Evolutionary conservation across 1,140 invertebrate species (phyloP).

Genomic region (Lepidotrigona ventralis): DNA sequence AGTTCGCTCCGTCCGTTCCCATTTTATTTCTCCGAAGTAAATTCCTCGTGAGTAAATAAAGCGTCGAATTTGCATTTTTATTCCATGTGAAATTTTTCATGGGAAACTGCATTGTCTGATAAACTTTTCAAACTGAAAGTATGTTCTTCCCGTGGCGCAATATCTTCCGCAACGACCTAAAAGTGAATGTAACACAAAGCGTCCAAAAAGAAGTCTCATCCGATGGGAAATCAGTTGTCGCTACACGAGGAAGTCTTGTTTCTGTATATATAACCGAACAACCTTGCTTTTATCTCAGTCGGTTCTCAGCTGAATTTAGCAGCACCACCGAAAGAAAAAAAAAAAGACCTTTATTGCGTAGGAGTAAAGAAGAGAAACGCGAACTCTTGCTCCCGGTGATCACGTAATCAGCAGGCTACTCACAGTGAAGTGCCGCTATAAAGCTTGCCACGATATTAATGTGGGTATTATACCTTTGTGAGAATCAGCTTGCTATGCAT

Average conservation of each 20-base stretch:
- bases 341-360: constrained; percentile 5
- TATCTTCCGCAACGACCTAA: neutral
- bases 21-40: no score
- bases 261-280: neutral
- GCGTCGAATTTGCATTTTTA: neutral
- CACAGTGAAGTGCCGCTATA: neutral
- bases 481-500: neutral
- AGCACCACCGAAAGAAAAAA: neutral
- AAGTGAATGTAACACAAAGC: neutral
- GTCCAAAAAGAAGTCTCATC: neutral
- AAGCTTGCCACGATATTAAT: neutral
- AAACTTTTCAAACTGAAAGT: neutral
- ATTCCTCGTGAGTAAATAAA: no score
- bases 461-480: no score
- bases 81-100: neutral
- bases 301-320: neutral
- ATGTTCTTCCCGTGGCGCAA: neutral
- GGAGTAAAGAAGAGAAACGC: neutral
- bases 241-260: constrained; percentile 3
- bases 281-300: neutral
- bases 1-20: no score
- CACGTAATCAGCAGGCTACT: constrained; percentile 20
- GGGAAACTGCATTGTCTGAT: neutral
- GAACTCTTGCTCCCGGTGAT: constrained; percentile 5
- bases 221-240: constrained; percentile 25